phyloP scores from a whole-genome alignment of 2,888 invertebrate species.

The Chelonus formosanus region DNA sequence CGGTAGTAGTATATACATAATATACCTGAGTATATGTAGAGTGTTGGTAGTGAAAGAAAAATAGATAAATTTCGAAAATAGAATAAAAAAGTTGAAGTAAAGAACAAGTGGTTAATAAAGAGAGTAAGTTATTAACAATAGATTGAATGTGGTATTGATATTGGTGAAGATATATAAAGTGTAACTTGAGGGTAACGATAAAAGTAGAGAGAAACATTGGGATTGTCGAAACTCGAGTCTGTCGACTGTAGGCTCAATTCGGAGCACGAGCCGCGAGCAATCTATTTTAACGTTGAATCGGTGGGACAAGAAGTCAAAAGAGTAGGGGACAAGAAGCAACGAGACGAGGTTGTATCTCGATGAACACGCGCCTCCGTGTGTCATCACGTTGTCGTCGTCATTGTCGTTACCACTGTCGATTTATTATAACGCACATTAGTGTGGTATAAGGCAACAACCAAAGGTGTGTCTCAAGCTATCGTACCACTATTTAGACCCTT shows the following conservation, averaged over 20 bases:
- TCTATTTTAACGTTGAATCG: no score
- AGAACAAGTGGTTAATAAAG: no score
- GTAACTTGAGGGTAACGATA: no score
- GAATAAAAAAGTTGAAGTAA: not conserved
- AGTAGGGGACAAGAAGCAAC: constrained; percentile 24
- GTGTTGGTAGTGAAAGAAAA: not conserved
- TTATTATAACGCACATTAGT: no score
- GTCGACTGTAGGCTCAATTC: not conserved
- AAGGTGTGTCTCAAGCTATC: constrained; percentile 8
- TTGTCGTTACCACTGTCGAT: constrained; percentile 5
- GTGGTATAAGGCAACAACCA: not conserved
- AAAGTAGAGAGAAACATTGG: no score
- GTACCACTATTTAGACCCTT: no score
- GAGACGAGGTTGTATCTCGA: constrained; percentile 41
- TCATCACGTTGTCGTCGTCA: constrained; percentile 27
- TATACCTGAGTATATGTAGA: not conserved
- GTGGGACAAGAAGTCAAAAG: constrained; percentile 9
- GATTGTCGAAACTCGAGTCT: no score
- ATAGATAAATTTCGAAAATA: not conserved
- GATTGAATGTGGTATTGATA: no score
- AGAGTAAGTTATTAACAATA: no score
- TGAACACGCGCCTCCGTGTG: constrained; percentile 41
- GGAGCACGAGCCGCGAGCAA: not conserved
- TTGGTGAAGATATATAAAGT: no score
- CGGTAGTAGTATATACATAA: not conserved